Conservation (phyloP, 2,797 vertebrate species). For the Yasuhikotakia modesta region DNA sequence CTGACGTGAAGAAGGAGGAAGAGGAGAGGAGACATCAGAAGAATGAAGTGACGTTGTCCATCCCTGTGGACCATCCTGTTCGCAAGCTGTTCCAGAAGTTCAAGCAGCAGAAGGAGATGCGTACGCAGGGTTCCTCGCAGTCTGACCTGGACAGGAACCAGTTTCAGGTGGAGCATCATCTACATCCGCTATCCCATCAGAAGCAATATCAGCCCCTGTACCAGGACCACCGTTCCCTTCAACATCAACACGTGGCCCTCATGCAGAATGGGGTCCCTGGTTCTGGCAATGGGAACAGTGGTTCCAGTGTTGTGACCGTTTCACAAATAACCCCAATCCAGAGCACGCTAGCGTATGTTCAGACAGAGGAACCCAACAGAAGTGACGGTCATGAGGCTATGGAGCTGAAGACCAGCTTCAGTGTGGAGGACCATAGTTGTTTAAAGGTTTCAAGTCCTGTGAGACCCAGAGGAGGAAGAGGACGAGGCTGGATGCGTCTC, state of each 20-base stretch:
- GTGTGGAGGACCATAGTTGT: conserved; percentile 72
- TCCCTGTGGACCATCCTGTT: conserved; percentile 96
- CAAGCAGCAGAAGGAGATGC: conserved; percentile 90
- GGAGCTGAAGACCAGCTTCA: conserved; percentile 77
- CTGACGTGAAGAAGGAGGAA: conserved; percentile 92
- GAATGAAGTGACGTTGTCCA: conserved; percentile 89
- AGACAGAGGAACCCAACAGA: conserved; percentile 72
- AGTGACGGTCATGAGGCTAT: conserved; percentile 77
- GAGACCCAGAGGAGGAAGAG: conserved; percentile 73
- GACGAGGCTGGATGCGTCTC: conserved; percentile 75
- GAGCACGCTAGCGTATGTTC: conserved; percentile 77
- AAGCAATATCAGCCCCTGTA: conserved; percentile 65
- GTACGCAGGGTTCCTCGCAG: conserved; percentile 75
- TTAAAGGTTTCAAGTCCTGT: conserved; percentile 79
- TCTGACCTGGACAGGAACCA: conserved; percentile 80
- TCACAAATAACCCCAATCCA: conserved; percentile 84
- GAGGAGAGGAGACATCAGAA: conserved; percentile 86
- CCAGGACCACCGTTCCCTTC: conserved; percentile 73
- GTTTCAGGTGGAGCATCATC: conserved; percentile 82
- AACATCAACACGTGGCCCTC: conserved; percentile 64
- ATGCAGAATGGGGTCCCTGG: conserved; percentile 73
- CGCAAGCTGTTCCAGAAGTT: conserved; percentile 96
- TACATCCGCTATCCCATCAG: conserved; percentile 60
- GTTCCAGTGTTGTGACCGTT: conserved; percentile 77
- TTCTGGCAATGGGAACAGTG: conserved; percentile 61